Conservation (phyloP, 2,888 invertebrate species). For the Octonoba sinensis region DNA sequence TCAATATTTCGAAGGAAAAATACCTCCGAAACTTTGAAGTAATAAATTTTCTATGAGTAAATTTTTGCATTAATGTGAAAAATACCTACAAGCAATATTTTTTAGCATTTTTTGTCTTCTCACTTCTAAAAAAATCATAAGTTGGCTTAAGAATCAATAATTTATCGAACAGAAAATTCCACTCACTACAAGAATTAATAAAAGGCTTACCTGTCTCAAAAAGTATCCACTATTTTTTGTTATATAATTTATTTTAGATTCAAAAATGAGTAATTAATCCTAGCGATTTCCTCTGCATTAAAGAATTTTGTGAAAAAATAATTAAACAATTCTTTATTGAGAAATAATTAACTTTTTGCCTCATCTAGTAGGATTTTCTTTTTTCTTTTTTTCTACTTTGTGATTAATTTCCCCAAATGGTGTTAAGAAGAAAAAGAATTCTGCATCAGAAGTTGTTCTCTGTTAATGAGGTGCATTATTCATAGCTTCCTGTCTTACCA, state of each 20-base stretch:
- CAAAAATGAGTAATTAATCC: slow-evolving; percentile 55
- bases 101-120: too few relatives aligned
- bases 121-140: too few relatives aligned
- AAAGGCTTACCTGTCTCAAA: too few relatives aligned
- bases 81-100: too few relatives aligned
- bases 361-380: slow-evolving; percentile 9
- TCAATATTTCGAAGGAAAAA: too few relatives aligned
- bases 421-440: slow-evolving; percentile 39
- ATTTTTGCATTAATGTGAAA: too few relatives aligned
- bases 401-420: slow-evolving; percentile 53
- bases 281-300: slow-evolving; percentile 41
- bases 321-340: slow-evolving; percentile 59
- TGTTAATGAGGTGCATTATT: slow-evolving; percentile 53
- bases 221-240: slow-evolving; percentile 6
- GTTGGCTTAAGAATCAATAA: too few relatives aligned
- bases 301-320: slow-evolving; percentile 34
- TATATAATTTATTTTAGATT: slow-evolving; percentile 46
- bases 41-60: too few relatives aligned
- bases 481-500: slow-evolving; percentile 46
- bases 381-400: slow-evolving; percentile 21
- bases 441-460: slow-evolving; percentile 42
- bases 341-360: slow-evolving; percentile 61
- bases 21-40: too few relatives aligned
- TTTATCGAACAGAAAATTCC: too few relatives aligned
- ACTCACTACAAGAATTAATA: too few relatives aligned